Evolutionary conservation across 2,888 invertebrate genomes (phyloP), one percentile per base, ranked within the genome.

Genomic region (Gari tellinella): DNA sequence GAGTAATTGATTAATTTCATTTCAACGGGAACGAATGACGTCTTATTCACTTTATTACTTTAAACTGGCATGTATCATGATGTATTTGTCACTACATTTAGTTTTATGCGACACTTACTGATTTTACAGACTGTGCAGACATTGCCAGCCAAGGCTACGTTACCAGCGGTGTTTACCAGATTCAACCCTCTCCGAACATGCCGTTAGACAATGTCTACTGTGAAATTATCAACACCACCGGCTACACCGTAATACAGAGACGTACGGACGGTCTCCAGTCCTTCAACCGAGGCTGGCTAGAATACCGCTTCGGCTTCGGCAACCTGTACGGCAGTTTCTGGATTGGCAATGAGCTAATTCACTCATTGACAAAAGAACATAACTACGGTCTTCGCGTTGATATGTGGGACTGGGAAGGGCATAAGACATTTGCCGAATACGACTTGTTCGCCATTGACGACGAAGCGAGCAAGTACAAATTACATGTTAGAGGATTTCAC

Each of bases 321-420:
- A 90, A 87, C 70, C 80, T 87, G 17, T 91, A 90, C 73, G 91
- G 88, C 3, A 90, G 90, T 52, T 87, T 90, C 68, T 91, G 91
- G 91, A 57, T 86, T 5, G 91, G 91, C 14, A 91, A 90, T 63
- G 86, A 89, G 37, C 57, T 85, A 31, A 77, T 90, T 12, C 86
- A 90, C 51, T 60, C 72, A 15, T 56, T 90, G 57, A 89, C 90
- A 0, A 79, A 70, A 12, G 86, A 87, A 63, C 79, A 83, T 58
- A 73, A 85, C 21, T 90, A 88, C 73, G 75, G 82, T 4, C 80
- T 92, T 15, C 82, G 90, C 1, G 84, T 92, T 41, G 91, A 91
- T 61, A 76, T 92, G 58, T 89, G 90, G 87, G 90, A 92, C 66
- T 92, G 91, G 88, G 91, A 92, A 60, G 91, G 91, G 4, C 85